Conservation (phyloP, 2,797 vertebrate genomes). For the Mus caroli region DNA sequence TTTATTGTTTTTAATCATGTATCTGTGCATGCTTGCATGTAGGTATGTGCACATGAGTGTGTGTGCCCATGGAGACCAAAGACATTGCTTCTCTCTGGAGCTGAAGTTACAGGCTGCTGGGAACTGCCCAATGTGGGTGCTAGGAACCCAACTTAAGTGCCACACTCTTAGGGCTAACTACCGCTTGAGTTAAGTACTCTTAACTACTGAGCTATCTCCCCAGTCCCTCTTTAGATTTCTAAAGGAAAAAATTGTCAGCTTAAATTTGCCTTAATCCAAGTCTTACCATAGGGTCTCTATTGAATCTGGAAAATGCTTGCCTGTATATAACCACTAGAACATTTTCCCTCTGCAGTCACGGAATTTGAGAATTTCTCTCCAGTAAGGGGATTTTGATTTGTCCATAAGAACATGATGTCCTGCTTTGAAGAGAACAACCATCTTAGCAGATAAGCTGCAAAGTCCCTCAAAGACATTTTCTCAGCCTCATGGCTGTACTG, state of each 20-base stretch:
- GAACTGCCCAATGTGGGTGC: not conserved
- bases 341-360: not conserved
- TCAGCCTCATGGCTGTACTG: not conserved
- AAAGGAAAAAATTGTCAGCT: not conserved
- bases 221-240: constrained; percentile 15
- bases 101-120: not conserved
- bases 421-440: not conserved
- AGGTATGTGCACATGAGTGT: not conserved
- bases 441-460: constrained; percentile 32
- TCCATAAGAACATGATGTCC: not conserved
- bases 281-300: not conserved
- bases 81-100: not conserved
- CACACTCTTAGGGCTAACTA: not conserved
- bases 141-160: not conserved
- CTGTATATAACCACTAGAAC: not conserved
- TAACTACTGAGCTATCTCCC: not conserved
- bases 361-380: constrained; percentile 19
- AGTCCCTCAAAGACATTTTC: not conserved
- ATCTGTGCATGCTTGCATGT: not conserved
- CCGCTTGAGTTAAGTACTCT: not conserved
- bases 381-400: not conserved
- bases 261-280: constrained; percentile 41
- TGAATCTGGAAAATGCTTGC: constrained; percentile 6
- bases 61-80: not conserved
- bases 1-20: not conserved